Percentiles rank a stretch among this genome's conserved stretches.
phyloP scores from a whole-genome alignment of 2,888 invertebrate species.

The Nymphalis c-album region DNA sequence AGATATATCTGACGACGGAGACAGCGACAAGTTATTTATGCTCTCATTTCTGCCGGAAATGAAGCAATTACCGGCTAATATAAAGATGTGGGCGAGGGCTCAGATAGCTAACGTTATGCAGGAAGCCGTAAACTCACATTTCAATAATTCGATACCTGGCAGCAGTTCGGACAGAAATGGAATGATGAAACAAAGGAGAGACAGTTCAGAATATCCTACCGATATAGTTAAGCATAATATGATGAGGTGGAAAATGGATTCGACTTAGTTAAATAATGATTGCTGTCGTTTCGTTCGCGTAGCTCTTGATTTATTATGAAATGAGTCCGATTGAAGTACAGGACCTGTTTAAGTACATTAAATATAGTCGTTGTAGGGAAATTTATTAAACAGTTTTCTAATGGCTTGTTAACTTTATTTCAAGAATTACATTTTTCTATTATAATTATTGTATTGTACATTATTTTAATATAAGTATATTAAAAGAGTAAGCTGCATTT shows the following conservation, averaged over 20 bases:
- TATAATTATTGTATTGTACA: too few species aligned
- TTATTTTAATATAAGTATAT: too few species aligned
- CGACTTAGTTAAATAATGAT: too few species aligned
- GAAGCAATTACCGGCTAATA: slow-evolving; percentile 64
- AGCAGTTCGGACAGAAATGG: slow-evolving; percentile 43
- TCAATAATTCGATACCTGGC: slow-evolving; percentile 54
- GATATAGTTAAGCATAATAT: background rate
- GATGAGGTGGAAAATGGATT: background rate
- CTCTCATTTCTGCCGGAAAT: slow-evolving; percentile 73
- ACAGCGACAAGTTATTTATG: slow-evolving; percentile 67
- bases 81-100: slow-evolving; percentile 75
- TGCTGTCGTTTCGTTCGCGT: too few species aligned
- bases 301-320: too few species aligned
- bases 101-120: slow-evolving; percentile 75
- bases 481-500: too few species aligned
- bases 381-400: too few species aligned
- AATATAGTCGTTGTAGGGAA: too few species aligned
- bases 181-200: slow-evolving; percentile 51
- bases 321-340: too few species aligned
- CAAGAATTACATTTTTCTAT: too few species aligned
- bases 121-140: slow-evolving; percentile 67
- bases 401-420: too few species aligned
- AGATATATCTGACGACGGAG: slow-evolving; percentile 57
- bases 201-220: slow-evolving; percentile 47
- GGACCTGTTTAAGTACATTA: too few species aligned